A percentile compares a stretch with the other conserved stretches of the same genome.
These are phyloP conservation scores for Eulemur mongoz DNA, from an alignment of 2,797 vertebrate species.

Conservation along the genomic window DNA sequence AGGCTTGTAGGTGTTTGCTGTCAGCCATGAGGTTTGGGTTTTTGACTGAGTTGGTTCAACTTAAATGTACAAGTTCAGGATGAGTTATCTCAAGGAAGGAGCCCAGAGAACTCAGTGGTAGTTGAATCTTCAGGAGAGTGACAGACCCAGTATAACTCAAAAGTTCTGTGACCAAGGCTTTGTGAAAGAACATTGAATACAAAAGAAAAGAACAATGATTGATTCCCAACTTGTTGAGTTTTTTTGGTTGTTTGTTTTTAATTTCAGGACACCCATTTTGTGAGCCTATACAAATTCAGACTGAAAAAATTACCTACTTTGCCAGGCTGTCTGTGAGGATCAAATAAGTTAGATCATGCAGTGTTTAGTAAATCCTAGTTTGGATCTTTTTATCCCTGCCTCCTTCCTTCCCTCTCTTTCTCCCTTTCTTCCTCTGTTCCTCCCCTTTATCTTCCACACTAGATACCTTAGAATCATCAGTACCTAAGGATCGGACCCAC, in stretches of 20 bases:
- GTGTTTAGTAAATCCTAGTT: background rate
- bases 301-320: background rate
- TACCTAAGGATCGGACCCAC: background rate
- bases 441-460: background rate
- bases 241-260: background rate
- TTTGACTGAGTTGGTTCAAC: background rate
- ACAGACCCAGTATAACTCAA: background rate
- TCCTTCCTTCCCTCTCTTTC: background rate
- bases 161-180: background rate
- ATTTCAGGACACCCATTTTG: background rate
- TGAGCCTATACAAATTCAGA: background rate
- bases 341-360: background rate
- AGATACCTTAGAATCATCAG: background rate
- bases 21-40: background rate
- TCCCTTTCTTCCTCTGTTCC: background rate
- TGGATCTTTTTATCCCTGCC: background rate
- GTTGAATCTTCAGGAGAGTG: background rate
- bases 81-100: background rate
- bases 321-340: background rate
- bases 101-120: background rate
- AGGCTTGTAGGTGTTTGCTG: background rate
- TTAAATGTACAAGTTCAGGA: background rate
- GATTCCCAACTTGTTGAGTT: background rate
- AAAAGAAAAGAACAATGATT: background rate
- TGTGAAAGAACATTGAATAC: slow-evolving; percentile 26